Conservation (phyloP, 2,888 invertebrate genomes). For the Galerucella nymphaeae region DNA sequence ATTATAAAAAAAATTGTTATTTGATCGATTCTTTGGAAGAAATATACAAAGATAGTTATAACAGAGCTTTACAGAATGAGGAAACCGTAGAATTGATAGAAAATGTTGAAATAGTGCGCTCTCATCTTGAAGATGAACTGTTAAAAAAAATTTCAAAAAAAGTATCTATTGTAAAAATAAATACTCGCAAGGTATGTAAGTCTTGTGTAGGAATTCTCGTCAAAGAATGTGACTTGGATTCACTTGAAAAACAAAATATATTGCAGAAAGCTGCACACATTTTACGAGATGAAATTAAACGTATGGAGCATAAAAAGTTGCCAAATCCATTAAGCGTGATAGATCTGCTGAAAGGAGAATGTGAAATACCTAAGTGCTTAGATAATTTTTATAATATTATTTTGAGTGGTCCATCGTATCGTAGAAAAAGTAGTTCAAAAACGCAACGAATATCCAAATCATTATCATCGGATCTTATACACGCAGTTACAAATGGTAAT, state of each 20-base stretch:
- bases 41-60: too few species aligned
- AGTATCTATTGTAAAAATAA: not conserved
- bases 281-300: not conserved
- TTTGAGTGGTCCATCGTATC: not conserved
- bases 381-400: conserved; percentile 19
- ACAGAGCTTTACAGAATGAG: too few species aligned
- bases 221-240: not conserved
- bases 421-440: not conserved
- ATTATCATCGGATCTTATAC: conserved; percentile 24
- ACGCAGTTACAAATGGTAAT: conserved; percentile 16
- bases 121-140: not conserved
- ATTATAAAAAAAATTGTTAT: too few species aligned
- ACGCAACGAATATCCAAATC: conserved; percentile 7
- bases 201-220: conserved; percentile 2
- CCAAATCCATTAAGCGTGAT: not conserved
- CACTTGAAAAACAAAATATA: conserved; percentile 2
- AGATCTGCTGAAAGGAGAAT: conserved; percentile 26
- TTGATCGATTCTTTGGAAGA: too few species aligned
- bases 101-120: too few species aligned
- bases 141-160: not conserved
- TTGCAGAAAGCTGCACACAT: conserved; percentile 8
- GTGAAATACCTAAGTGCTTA: conserved; percentile 10
- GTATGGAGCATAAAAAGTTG: not conserved
- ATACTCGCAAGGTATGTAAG: conserved; percentile 6
- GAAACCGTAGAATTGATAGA: too few species aligned